Evolutionary conservation across 2,888 invertebrate species (phyloP).

Genomic region (Cantharis rustica): DNA sequence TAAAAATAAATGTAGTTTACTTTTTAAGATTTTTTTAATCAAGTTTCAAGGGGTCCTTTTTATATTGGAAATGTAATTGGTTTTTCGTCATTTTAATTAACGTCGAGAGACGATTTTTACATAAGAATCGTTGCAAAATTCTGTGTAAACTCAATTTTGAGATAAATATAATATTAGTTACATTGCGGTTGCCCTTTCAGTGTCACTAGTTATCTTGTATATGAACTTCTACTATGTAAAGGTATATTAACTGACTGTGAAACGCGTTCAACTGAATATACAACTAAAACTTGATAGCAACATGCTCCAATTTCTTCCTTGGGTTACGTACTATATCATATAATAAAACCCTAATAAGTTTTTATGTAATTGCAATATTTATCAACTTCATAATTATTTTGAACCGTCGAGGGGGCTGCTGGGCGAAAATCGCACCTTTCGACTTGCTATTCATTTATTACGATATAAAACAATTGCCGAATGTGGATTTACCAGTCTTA

Average conservation of each 20-base stretch:
- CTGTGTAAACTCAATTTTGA: not conserved
- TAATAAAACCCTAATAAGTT: not conserved
- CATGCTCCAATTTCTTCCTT: not conserved
- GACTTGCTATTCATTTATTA: too few relatives aligned
- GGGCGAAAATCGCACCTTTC: too few relatives aligned
- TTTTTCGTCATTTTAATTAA: not conserved
- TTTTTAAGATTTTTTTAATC: not conserved
- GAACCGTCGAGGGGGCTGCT: not conserved
- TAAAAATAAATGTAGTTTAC: conserved; percentile 30
- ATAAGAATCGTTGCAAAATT: not conserved
- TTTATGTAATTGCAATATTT: not conserved
- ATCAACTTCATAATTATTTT: not conserved
- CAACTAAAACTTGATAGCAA: not conserved
- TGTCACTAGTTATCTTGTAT: not conserved
- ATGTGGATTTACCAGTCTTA: not conserved
- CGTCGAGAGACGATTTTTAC: not conserved
- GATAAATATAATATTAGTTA: not conserved
- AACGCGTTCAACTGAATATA: not conserved
- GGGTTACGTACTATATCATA: not conserved
- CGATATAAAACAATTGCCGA: not conserved
- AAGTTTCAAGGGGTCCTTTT: not conserved
- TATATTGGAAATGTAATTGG: not conserved
- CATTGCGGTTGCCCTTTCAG: not conserved
- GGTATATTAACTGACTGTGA: not conserved
- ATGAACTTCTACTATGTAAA: not conserved